A percentile compares a stretch with the other conserved stretches of the same genome.
These are phyloP conservation scores for Genyomyrus donnyi DNA, from an alignment of 2,113 vertebrate genomes.

Conservation along the genomic window DNA sequence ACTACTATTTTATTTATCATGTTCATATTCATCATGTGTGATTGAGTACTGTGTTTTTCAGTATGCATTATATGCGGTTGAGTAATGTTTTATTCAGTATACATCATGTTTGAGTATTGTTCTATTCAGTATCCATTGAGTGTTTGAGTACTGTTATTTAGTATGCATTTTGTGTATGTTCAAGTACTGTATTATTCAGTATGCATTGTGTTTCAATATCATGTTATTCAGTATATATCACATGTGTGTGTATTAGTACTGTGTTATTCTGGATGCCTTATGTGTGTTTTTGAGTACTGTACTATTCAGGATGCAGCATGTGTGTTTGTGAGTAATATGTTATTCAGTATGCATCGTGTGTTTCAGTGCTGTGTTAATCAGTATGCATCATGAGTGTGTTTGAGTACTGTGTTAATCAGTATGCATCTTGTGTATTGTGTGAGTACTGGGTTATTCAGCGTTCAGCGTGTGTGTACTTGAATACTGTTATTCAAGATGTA, in stretches of 20 bases:
- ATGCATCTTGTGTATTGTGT: not conserved
- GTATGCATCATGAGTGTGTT: not conserved
- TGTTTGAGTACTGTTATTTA: not conserved
- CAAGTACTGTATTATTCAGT: not conserved
- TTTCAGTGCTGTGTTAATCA: not conserved
- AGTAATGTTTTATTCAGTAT: not conserved
- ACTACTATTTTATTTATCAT: not conserved
- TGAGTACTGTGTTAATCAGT: not conserved
- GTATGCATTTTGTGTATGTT: not conserved
- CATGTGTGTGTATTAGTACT: not conserved
- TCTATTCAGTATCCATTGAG: not conserved
- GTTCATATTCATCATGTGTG: not conserved
- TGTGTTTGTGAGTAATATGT: not conserved
- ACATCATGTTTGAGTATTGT: not conserved
- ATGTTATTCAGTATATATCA: not conserved
- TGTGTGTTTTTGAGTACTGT: not conserved
- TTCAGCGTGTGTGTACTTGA: not conserved
- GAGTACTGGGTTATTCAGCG: not conserved
- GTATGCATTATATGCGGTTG: not conserved
- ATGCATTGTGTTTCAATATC: not conserved
- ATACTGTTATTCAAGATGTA: not conserved
- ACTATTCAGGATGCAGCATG: not conserved
- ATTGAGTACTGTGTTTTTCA: not conserved
- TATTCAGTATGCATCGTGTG: not conserved
- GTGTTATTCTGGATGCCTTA: not conserved